phyloP scores from a whole-genome alignment of 37 sponge, comb jelly and placozoan species.

The Halichondria panicea region DNA sequence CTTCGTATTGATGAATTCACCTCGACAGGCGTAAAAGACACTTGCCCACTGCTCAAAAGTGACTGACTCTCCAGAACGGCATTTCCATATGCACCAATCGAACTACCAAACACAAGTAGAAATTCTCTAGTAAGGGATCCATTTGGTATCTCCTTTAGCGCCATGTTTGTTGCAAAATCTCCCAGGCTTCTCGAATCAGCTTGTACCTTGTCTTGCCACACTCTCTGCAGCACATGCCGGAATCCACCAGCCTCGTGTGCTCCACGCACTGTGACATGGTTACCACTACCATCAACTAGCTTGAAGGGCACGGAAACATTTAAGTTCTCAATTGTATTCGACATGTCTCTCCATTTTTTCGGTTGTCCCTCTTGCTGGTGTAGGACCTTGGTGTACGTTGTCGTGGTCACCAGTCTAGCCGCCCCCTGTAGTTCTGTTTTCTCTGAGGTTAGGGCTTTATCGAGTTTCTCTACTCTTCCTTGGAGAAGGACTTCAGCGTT shows the following conservation, averaged over 20 bases:
- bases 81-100: slow-evolving; percentile 64
- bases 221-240: slow-evolving; percentile 40
- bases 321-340: slow-evolving; percentile 45
- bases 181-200: slow-evolving; percentile 60
- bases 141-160: slow-evolving; percentile 59
- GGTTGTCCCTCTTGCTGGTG: not conserved
- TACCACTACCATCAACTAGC: slow-evolving; percentile 40
- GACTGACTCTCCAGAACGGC: slow-evolving; percentile 30
- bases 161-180: slow-evolving; percentile 45
- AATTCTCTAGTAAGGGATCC: slow-evolving; percentile 55
- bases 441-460: slow-evolving; percentile 38
- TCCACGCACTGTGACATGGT: slow-evolving; percentile 21
- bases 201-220: slow-evolving; percentile 39
- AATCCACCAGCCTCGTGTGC: slow-evolving; percentile 56
- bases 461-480: slow-evolving; percentile 38
- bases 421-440: slow-evolving; percentile 62
- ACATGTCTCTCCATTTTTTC: slow-evolving; percentile 44
- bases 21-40: slow-evolving; percentile 48
- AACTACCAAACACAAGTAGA: slow-evolving; percentile 48
- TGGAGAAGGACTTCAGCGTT: slow-evolving; percentile 52
- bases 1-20: slow-evolving; percentile 35
- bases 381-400: slow-evolving; percentile 46
- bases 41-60: slow-evolving; percentile 10
- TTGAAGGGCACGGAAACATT: slow-evolving; percentile 61
- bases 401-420: slow-evolving; percentile 63